Percentiles rank a stretch among this genome's conserved stretches.
Evolutionary conservation across 2,888 invertebrate species (phyloP).

Genomic region (Andrena hattorfiana): DNA sequence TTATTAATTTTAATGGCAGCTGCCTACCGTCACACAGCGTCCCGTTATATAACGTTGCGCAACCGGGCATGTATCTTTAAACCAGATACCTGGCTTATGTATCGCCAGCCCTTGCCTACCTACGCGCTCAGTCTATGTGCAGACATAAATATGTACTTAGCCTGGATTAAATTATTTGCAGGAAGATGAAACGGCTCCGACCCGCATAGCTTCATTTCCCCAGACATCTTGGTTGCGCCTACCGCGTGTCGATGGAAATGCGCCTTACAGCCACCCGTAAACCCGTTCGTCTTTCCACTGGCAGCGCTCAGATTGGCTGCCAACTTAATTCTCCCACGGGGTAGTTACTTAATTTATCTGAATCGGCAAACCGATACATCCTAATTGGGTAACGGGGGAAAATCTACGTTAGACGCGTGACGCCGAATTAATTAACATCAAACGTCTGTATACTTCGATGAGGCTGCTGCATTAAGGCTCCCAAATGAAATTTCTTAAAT

Average conservation of each 20-base stretch:
- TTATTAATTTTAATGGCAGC: slow-evolving; percentile 67
- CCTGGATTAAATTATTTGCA: slow-evolving; percentile 77
- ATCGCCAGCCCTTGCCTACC: slow-evolving; percentile 40
- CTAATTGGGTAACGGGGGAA: slow-evolving; percentile 27
- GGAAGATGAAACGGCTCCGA: slow-evolving; percentile 76
- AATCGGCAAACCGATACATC: slow-evolving; percentile 63
- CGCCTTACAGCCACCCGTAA: slow-evolving; percentile 58
- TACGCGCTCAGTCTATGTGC: slow-evolving; percentile 62
- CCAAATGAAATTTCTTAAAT: not conserved
- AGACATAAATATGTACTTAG: slow-evolving; percentile 78
- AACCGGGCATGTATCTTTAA: slow-evolving; percentile 53
- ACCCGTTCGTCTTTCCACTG: slow-evolving; percentile 62
- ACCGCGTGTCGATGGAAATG: slow-evolving; percentile 73
- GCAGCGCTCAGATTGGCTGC: slow-evolving; percentile 67
- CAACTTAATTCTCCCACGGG: slow-evolving; percentile 66
- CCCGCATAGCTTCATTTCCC: slow-evolving; percentile 76
- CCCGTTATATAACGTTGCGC: slow-evolving; percentile 38
- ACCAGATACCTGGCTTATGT: slow-evolving; percentile 57
- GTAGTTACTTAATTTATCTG: slow-evolving; percentile 69
- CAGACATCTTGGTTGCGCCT: slow-evolving; percentile 74
- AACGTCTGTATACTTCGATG: slow-evolving; percentile 6
- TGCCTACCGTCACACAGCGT: slow-evolving; percentile 1
- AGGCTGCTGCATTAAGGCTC: not conserved
- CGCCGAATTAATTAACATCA: slow-evolving; percentile 27
- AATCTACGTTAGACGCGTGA: slow-evolving; percentile 10